Conservation (phyloP, 1,140 invertebrate genomes). For the Tetramorium parvispinum region DNA sequence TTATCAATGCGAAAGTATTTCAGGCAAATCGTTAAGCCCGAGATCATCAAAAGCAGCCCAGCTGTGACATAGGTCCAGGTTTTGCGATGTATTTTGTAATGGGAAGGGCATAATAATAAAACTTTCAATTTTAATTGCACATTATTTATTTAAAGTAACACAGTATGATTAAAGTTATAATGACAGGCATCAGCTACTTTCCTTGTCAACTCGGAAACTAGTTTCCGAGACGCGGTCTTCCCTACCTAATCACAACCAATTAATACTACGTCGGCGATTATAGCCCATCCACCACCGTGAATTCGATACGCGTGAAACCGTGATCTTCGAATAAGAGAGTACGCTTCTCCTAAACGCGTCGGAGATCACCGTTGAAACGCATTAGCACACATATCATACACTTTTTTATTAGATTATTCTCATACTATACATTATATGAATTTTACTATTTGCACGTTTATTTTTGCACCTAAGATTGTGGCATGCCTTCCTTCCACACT, state of each 20-base stretch:
- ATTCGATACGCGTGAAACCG: conserved; percentile 24
- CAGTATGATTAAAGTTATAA: conserved; percentile 27
- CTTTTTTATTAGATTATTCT: neutral
- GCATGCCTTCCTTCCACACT: neutral
- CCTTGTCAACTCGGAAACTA: conserved; percentile 7
- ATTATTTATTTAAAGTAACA: conserved; percentile 37
- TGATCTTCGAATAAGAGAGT: conserved; percentile 1
- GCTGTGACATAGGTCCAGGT: neutral
- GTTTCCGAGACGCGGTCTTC: conserved; percentile 29
- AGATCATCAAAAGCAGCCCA: neutral
- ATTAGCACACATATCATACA: conserved; percentile 9
- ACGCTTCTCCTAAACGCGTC: neutral
- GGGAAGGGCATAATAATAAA: neutral
- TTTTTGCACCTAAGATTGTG: neutral
- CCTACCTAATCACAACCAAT: conserved; percentile 74
- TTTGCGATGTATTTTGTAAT: conserved; percentile 2
- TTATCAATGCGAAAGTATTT: neutral
- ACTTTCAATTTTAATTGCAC: neutral
- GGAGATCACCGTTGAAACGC: conserved; percentile 12
- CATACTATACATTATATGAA: conserved; percentile 24
- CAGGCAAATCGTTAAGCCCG: neutral
- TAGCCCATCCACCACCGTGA: conserved; percentile 49
- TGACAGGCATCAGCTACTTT: conserved; percentile 45
- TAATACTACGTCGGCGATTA: conserved; percentile 71
- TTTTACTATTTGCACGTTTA: conserved; percentile 17